Percentiles rank a stretch among this genome's conserved stretches.
phyloP scores from a whole-genome alignment of 2,113 vertebrate species.

The Daphoenositta chrysoptera region DNA sequence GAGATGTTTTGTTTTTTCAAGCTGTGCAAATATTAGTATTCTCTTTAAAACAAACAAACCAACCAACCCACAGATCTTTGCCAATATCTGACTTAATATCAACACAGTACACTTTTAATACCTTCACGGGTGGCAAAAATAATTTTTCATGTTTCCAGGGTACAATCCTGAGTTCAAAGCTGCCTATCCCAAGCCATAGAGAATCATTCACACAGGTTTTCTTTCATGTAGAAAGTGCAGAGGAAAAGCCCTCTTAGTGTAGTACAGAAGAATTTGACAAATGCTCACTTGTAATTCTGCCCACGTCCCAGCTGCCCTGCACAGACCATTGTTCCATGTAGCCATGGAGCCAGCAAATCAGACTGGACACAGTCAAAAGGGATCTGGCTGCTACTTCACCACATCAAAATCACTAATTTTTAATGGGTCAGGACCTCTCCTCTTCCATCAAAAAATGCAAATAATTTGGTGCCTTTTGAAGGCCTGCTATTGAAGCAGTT shows the following conservation, averaged over 20 bases:
- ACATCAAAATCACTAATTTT: neutral
- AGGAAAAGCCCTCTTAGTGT: neutral
- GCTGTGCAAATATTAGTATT: neutral
- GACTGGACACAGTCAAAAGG: neutral
- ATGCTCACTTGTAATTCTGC: constrained; percentile 30
- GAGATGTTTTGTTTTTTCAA: neutral
- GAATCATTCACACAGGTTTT: neutral
- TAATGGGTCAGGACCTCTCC: neutral
- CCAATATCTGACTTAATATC: neutral
- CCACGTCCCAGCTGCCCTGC: constrained; percentile 20
- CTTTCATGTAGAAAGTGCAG: neutral
- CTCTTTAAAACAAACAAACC: neutral
- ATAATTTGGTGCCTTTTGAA: neutral
- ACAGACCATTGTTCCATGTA: neutral
- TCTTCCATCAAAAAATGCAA: neutral
- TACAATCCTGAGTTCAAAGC: neutral
- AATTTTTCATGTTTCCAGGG: neutral
- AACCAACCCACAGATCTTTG: neutral
- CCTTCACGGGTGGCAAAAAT: neutral
- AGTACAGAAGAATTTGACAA: neutral
- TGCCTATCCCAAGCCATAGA: neutral
- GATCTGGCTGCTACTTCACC: neutral
- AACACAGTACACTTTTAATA: neutral
- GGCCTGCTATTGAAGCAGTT: neutral
- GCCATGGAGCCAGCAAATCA: constrained; percentile 31